Base-by-base conservation (phyloP, 1,140 invertebrate species). In the Drosophila pectinifera region DNA sequence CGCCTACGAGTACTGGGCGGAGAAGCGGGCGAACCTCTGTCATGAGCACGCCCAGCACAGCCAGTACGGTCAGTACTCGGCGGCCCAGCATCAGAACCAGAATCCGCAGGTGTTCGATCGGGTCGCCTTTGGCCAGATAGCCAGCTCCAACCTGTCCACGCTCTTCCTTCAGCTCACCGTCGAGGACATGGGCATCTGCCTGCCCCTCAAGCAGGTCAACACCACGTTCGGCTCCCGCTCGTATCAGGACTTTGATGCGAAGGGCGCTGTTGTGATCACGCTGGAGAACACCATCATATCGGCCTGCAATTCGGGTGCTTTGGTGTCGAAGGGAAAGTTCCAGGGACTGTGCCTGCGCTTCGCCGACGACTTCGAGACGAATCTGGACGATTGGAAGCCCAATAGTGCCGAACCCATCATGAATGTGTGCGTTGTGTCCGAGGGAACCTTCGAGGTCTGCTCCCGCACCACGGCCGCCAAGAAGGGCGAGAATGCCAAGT, bases 1-100 rank as follows among this genome's bases (percentile, higher is more conserved):
- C 93, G 98, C 98, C 0, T 99, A 99, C 88, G 98, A 99, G 91
- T 99, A 99, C 93, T 99, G 98, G 98, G 98, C 98, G 75, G 98
- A 99, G 91, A 98, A 99, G 92, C 93, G 98, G 20, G 95, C 96
- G 0, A 97, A 96, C 90, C 93, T 98, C 2, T 98, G 97, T 82
- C 97, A 96, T 73, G 96, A 98, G 92, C 98, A 22, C 92, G 97
- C 11, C 95, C 95, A 48, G 96, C 97, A 68, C 28, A 68, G 59
- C 10, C 64, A 64, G 16, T 64, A 51, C 16, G 2, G 43, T 26
- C 64, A 65, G 61, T 68, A 68, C 14, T 36, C 57, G 1, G 49
- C 70, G 11, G 64, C 77, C 2, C 68, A 72, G 42, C 49, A 48
- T 5, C 49, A 70, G 26, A 63, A 31, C 36, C 68, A 39, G 16